Conservation (phyloP, 2,888 invertebrate genomes). For the Drosophila histrio region DNA sequence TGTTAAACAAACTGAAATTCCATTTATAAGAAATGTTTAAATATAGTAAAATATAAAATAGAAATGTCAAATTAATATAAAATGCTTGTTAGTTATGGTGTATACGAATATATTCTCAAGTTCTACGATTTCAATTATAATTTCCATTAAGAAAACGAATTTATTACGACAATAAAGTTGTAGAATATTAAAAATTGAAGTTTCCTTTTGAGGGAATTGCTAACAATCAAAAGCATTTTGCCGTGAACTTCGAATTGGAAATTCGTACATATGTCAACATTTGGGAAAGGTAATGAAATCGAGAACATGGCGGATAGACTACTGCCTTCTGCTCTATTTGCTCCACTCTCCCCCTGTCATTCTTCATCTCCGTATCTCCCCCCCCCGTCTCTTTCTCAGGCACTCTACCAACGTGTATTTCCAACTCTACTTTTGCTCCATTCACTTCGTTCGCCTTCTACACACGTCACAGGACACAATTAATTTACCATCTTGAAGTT, state of each 20-base stretch:
- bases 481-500: slow-evolving; percentile 48
- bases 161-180: no score
- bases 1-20: not conserved
- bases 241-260: not conserved
- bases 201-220: no score
- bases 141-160: no score
- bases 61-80: not conserved
- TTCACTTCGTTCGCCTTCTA: slow-evolving; percentile 18
- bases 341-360: not conserved
- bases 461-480: slow-evolving; percentile 62
- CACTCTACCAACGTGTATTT: not conserved
- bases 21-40: not conserved
- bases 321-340: not conserved
- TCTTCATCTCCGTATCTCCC: not conserved
- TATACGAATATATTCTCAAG: no score
- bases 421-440: not conserved
- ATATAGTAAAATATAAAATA: not conserved
- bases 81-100: no score
- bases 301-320: not conserved
- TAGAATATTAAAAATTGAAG: no score
- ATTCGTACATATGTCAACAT: not conserved
- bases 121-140: no score
- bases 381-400: not conserved
- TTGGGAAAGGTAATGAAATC: not conserved
- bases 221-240: not conserved